Base-by-base conservation (phyloP, 1,140 invertebrate species). In the Dinoponera quadriceps region DNA sequence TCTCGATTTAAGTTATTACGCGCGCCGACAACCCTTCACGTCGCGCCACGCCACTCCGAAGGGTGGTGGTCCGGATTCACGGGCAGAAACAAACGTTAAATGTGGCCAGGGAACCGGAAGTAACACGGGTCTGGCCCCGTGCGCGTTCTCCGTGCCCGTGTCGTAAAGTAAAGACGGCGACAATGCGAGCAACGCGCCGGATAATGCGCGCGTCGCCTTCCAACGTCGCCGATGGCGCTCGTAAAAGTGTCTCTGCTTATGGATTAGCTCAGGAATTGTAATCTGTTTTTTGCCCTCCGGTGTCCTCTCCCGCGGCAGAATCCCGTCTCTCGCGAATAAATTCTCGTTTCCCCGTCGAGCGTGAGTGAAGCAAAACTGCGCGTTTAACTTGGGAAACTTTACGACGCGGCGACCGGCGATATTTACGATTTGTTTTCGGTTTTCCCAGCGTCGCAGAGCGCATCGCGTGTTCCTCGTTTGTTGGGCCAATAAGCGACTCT, bases 71-170 rank as follows among this genome's bases (percentile, higher is more conserved):
- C 63, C 60, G 3, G 73, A 44, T 51, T 62, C 49, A 22, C 72
- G 57, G 38, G 62, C 49, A 83, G 82, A 86, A 86, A 85, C 85
- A 85, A 88, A 87, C 54, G 60, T 87, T 72, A 82, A 87, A 88
- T 83, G 57, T 44, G 54, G 74, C 54, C 85, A 87, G 51, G 62
- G 73, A 80, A 29, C 51, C 84, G 87, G 87, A 88, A 88, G 57
- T 88, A 88, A 88, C 77, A 33, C 33, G 44, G 57, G 22, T 57
- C 13, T 54, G 77, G 22, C 44, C 62, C 51, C 55, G 33, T 33
- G 44, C 22, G 60, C 13, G 38, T 44, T 49, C 16, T 38, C 55
- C 22, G 20, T 1, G 62, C 29, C 62, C 55, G 73, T 22, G 51
- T 83, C 86, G 33, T 88, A 88, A 88, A 88, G 68, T 29, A 88